Percentiles rank a stretch among this genome's conserved stretches.
Evolutionary conservation across 92 coral and sea anemone genomes (phyloP).

Genomic region (Paragorgia papillata): DNA sequence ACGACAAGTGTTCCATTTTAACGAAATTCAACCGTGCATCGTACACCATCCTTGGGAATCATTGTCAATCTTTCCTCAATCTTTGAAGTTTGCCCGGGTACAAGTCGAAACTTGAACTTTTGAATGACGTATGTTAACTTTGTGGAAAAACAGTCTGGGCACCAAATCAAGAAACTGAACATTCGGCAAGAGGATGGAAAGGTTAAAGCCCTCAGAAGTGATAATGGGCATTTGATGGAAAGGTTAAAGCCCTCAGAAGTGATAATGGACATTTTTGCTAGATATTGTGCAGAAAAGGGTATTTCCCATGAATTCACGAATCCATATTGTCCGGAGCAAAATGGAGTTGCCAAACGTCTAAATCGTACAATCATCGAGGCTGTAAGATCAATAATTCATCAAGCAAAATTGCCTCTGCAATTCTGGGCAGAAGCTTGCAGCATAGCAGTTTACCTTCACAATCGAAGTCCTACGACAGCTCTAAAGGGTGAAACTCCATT

Average conservation of each 20-base stretch:
- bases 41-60: no score
- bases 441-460: constrained; percentile 64
- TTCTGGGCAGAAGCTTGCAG: constrained; percentile 73
- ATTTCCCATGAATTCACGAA: constrained; percentile 60
- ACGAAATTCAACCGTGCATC: no score
- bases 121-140: no score
- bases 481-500: constrained; percentile 59
- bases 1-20: no score
- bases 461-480: constrained; percentile 56
- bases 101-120: no score
- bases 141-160: no score
- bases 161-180: no score
- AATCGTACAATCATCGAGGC: constrained; percentile 37
- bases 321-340: constrained; percentile 68
- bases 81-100: no score
- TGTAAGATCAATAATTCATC: constrained; percentile 32
- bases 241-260: constrained; percentile 32
- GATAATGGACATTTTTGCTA: constrained; percentile 43
- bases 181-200: no score
- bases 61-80: no score
- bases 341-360: constrained; percentile 12
- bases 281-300: constrained; percentile 45
- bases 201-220: no score
- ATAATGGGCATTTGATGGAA: no score
- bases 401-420: constrained; percentile 55